Evolutionary conservation across 2,113 vertebrate species (phyloP), one percentile per base, ranked within the genome.

Genomic region (Sinocyclocheilus anshuiensis): DNA sequence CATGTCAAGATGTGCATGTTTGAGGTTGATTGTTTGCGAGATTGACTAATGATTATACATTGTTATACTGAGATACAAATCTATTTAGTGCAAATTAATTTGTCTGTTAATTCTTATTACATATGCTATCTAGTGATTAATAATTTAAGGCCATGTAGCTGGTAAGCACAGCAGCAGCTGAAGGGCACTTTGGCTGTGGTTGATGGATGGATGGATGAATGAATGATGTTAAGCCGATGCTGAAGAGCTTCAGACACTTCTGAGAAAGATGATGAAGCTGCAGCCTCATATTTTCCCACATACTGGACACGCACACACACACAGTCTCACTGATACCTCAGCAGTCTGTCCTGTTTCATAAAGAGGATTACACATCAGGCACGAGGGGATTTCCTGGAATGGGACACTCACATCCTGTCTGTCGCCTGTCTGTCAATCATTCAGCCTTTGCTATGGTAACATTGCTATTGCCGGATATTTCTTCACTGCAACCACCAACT

Each of bases 301-400:
- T 55, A 55, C 50, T 77, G 42, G 45, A 78, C 63, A 87, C 45
- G 12, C 50, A 4, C 50, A 53, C 50, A 36, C 82, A 75, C 26
- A 42, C 2, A n/a, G 71, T 63, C 72, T 77, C 72, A 29, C 84
- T 77, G 39, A 85, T 76, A 74, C 81, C 3, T 29, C 36, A 36
- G 45, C 85, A 77, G n/a, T 79, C 74, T 88, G 84, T 71, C 48
- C 63, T 18, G 59, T 61, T 57, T 80, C 77, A 74, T 72, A 72
- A 72, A 61, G 84, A 86, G 33, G 59, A 85, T 57, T 16, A 86
- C 75, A 78, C 55, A 71, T 83, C 33, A 50, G 81, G 42, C 45
- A 75, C 29, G 33, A 81, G 77, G 22, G 33, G 85, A 86, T 80
- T 20, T 61, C 65, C 81, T 59, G 15, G 75, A 84, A 48, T 24